Percentiles rank a stretch among this genome's conserved stretches.
phyloP scores from a whole-genome alignment of 1,140 invertebrate species.

The Drosophila pseudoananassae region DNA sequence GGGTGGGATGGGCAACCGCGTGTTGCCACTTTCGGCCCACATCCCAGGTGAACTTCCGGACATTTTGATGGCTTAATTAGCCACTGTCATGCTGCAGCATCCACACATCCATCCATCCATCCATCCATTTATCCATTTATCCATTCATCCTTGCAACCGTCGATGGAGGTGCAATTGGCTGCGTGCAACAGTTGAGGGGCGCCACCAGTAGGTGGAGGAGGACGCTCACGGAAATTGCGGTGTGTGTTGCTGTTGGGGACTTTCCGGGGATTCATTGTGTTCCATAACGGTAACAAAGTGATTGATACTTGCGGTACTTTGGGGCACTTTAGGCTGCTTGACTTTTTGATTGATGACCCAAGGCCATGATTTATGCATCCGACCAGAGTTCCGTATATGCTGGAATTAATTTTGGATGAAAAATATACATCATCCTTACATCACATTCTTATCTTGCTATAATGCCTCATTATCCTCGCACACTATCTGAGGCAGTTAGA shows the following conservation, averaged over 20 bases:
- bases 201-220: not conserved
- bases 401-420: not conserved
- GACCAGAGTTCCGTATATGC: not conserved
- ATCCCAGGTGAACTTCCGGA: slow-evolving; percentile 15
- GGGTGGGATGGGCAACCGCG: not conserved
- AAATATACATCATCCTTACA: not conserved
- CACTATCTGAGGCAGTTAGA: not conserved
- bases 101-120: not conserved
- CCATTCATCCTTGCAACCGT: not conserved
- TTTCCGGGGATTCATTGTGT: slow-evolving; percentile 34
- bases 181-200: slow-evolving; percentile 42
- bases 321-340: slow-evolving; percentile 6
- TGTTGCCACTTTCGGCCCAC: not conserved
- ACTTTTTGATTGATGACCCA: slow-evolving; percentile 33
- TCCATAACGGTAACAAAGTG: slow-evolving; percentile 22
- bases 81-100: slow-evolving; percentile 26
- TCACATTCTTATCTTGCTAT: not conserved
- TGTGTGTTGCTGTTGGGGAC: slow-evolving; percentile 20
- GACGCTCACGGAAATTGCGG: slow-evolving; percentile 28
- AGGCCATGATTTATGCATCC: slow-evolving; percentile 26
- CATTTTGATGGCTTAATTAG: slow-evolving; percentile 62
- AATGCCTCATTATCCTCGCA: not conserved
- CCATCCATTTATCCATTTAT: slow-evolving; percentile 5
- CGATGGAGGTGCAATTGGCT: slow-evolving; percentile 28
- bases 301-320: slow-evolving; percentile 19